Percentiles rank a stretch among this genome's conserved stretches.
Evolutionary conservation across 2,113 vertebrate species (phyloP).

Genomic region (Cercopithecus mona): DNA sequence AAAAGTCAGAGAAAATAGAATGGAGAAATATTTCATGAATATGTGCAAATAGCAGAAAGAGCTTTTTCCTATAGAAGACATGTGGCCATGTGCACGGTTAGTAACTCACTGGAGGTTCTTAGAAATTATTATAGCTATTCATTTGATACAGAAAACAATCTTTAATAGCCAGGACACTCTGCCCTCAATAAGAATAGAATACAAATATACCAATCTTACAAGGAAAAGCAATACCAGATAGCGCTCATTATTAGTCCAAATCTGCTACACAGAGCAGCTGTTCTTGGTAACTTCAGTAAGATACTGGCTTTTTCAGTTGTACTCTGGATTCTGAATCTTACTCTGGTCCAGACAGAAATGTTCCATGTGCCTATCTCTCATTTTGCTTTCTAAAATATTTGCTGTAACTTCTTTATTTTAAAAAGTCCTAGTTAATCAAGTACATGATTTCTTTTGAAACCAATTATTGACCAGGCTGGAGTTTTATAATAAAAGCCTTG

Average conservation of each 20-base stretch:
- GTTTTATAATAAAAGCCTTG: accelerated
- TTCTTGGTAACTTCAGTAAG: constrained; percentile 56
- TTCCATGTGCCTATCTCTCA: constrained; percentile 36
- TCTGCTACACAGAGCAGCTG: constrained; percentile 33
- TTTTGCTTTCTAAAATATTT: constrained; percentile 52
- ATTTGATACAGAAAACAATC: background rate
- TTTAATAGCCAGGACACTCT: background rate
- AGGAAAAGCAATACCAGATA: background rate
- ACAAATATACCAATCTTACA: background rate
- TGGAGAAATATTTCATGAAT: background rate
- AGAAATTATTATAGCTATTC: background rate
- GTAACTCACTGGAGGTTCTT: background rate
- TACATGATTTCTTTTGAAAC: background rate
- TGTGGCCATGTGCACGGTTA: background rate
- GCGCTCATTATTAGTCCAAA: constrained; percentile 41
- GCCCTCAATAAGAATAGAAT: constrained; percentile 52
- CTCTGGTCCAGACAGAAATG: constrained; percentile 58
- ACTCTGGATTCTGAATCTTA: constrained; percentile 61
- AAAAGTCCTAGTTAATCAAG: background rate
- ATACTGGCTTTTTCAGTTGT: constrained; percentile 44
- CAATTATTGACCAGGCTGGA: background rate
- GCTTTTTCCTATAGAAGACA: background rate
- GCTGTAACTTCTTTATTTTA: background rate
- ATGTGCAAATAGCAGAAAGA: background rate
- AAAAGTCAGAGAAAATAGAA: background rate